Percentiles rank a stretch among this genome's conserved stretches.
phyloP scores from a whole-genome alignment of 35 echinoderm and acorn worm species.

The Ophioderma brevispina region DNA sequence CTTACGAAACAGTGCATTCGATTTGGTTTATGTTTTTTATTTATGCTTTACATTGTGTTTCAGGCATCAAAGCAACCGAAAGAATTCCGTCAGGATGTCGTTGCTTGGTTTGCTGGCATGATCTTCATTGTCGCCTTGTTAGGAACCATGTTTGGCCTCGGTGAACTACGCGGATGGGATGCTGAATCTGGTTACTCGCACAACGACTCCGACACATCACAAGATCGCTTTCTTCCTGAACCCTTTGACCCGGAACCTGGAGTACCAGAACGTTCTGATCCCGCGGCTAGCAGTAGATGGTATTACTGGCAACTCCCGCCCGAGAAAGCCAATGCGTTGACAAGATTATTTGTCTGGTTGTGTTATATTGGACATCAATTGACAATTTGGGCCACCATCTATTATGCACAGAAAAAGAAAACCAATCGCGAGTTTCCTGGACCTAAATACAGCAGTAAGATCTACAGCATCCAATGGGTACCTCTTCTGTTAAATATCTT shows the following conservation, averaged over 20 bases:
- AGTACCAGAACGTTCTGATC: slow-evolving; percentile 54
- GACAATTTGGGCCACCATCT: slow-evolving; percentile 79
- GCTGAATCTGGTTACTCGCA: slow-evolving; percentile 75
- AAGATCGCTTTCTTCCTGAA: slow-evolving; percentile 72
- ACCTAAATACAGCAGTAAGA: slow-evolving; percentile 53
- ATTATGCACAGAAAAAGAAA: slow-evolving; percentile 71
- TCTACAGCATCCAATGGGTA: slow-evolving; percentile 63
- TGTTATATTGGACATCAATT: slow-evolving; percentile 84
- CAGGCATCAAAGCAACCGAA: no score
- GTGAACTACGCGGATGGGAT: slow-evolving; percentile 70
- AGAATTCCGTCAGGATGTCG: slow-evolving; percentile 57
- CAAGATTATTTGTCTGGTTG: slow-evolving; percentile 67
- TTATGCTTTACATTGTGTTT: no score
- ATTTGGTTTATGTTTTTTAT: no score
- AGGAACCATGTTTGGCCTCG: slow-evolving; percentile 53
- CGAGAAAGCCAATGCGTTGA: slow-evolving; percentile 40
- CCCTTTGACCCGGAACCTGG: slow-evolving; percentile 52
- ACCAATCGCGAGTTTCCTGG: background rate
- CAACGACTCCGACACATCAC: slow-evolving; percentile 72
- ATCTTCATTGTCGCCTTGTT: slow-evolving; percentile 61
- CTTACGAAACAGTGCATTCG: no score
- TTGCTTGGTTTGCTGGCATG: slow-evolving; percentile 67
- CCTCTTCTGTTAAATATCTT: slow-evolving; percentile 59
- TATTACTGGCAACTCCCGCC: slow-evolving; percentile 91
- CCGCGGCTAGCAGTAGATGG: slow-evolving; percentile 60